Evolutionary conservation across 2,113 vertebrate species (phyloP).

Genomic region (Turnix velox): DNA sequence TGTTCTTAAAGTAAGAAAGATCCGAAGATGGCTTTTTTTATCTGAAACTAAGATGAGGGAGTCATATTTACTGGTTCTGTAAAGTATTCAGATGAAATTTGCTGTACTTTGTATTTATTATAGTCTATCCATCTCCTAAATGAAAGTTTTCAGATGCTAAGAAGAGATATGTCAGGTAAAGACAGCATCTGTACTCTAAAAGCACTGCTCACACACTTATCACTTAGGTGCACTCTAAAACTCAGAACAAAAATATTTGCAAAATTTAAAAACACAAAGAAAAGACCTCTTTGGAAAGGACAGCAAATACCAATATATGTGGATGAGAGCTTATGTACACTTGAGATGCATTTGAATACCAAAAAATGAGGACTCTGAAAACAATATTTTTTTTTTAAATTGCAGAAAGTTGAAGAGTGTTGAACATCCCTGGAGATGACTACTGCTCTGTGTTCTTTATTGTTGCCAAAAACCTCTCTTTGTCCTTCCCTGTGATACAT

Average conservation of each 20-base stretch:
- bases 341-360: not conserved
- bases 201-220: not conserved
- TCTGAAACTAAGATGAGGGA: not conserved
- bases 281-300: not conserved
- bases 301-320: not conserved
- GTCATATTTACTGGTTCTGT: not conserved
- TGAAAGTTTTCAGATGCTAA: not conserved
- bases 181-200: not conserved
- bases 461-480: not conserved
- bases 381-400: not conserved
- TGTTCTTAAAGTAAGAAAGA: not conserved
- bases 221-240: not conserved
- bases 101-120: not conserved
- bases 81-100: not conserved
- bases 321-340: not conserved
- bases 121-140: not conserved
- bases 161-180: not conserved
- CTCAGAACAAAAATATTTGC: not conserved
- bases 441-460: not conserved
- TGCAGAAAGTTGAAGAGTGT: not conserved
- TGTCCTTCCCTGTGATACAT: not conserved
- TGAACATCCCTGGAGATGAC: not conserved
- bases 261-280: not conserved
- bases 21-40: not conserved
- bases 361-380: not conserved